These are phyloP conservation scores for Urosaurus nigricauda DNA, from an alignment of 2,797 vertebrate species.

Conservation along the genomic window DNA sequence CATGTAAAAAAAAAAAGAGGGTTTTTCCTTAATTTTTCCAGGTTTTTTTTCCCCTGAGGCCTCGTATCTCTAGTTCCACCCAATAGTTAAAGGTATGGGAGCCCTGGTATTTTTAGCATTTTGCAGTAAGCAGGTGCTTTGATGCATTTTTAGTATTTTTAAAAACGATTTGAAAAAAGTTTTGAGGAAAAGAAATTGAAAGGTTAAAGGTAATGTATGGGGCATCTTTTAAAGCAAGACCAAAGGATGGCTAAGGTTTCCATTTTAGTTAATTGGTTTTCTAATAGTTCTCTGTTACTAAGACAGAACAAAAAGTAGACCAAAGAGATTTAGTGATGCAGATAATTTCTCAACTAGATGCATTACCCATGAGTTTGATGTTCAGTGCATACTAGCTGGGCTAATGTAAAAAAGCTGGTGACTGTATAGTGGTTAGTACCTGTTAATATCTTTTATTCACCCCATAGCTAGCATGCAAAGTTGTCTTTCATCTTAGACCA, in stretches of 20 bases:
- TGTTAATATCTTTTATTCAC: background rate
- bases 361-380: background rate
- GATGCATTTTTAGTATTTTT: background rate
- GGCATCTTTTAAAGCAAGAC: background rate
- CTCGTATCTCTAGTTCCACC: too few species aligned
- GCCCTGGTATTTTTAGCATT: background rate
- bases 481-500: background rate
- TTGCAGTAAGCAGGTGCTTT: background rate
- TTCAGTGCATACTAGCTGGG: background rate
- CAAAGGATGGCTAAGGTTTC: background rate
- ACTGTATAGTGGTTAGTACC: background rate
- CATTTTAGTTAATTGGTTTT: background rate
- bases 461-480: background rate
- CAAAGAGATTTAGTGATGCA: background rate
- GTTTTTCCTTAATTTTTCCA: too few species aligned
- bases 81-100: background rate
- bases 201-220: background rate
- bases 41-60: too few species aligned
- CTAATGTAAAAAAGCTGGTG: background rate
- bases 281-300: background rate
- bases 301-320: background rate
- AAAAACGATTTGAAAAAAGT: background rate
- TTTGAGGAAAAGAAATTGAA: background rate
- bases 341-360: background rate
- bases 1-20: rapidly evolving